Base-by-base conservation (phyloP, 2,888 invertebrate genomes). In the Meteorus colon region DNA sequence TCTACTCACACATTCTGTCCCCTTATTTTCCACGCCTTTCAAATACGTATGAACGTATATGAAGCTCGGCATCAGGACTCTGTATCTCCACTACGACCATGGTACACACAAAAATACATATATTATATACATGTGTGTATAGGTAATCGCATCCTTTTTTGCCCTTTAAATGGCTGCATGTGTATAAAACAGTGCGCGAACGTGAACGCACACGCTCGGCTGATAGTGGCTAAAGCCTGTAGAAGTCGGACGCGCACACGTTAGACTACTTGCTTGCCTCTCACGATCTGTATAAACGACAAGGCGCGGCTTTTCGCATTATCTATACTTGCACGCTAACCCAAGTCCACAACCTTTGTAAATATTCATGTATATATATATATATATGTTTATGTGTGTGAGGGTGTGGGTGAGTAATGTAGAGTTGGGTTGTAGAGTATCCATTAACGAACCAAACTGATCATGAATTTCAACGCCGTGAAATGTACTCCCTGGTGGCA, bases 221-320 rank as follows among this genome's bases (percentile, higher is more conserved):
- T 70, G 75, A 75, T 75, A 75, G 75, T 69, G 65, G 69, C 70
- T 70, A 69, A 70, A 69, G 74, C 73, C 41, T 8, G 24, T 55
- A 55, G 4, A 55, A 55, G 55, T 55, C 55, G 19, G 55, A 55
- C 67, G 45, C 19, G 67, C 16, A 29, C 45, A 48, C 8, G 5
- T 19, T 55, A 19, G 55, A 55, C 55, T 51, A 69, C 69, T 69
- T 12, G 37, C 65, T 19, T 19, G n/a, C 55, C 55, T 55, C 65
- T n/a, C 37, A 37, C 34, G 37, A 65, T 65, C 65, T 65, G 48
- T 67, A 48, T 55, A 55, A 55, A 67, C 48, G 67, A 67, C 48
- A 67, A 67, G 67, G 74, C 31, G 74, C 31, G 74, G 66, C 55
- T 63, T 34, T 74, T 48, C 59, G 60, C 62, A 75, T 75, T 75